Base-by-base conservation (phyloP, 92 coral and sea anemone species). In the Epizoanthus scotinus region DNA sequence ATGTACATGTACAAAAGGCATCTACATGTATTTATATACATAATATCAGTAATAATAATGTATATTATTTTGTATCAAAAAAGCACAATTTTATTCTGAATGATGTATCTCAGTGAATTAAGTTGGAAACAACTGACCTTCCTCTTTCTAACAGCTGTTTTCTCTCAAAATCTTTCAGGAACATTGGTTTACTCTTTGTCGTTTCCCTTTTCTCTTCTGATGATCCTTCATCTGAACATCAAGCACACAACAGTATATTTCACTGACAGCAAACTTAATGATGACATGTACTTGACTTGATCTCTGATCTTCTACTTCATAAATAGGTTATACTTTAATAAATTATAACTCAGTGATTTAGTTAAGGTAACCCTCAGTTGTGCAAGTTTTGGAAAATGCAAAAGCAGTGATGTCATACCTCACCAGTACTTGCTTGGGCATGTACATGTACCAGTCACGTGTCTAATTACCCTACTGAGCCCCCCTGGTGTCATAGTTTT, bases 161-260 rank as follows among this genome's bases (percentile, higher is more conserved):
- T 67, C 98, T 90, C 83, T 95, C 97, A 89, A 81, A 93, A 72
- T 95, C 98, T 84, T 90, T 95, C 53, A 95, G 70, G 73, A 68
- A 95, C 78, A 95, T 78, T 82, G 98, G 98, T 75, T 87, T 92
- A n/a, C 27, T 95, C 62, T 75, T 70, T n/a, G 67, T 71, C 40
- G 73, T 84, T 73, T 73, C 85, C 52, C 63, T 78, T 8, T 53
- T 63, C 67, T 87, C 87, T 58, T 89, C 91, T 62, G 86, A 87
- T 50, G 94, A 85, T 54, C 71, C 71, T 56, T 85, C 42, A 22
- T 55, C 67, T 81, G 64, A 19, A 13, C 26, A 56, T 49, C 53
- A 42, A 17, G 6, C 31, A 42, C 31, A 36, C 57, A 47, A 8
- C 19, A 29, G 20, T 19, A 8, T 47, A 1, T 34, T 15, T 80